Evolutionary conservation across 2,888 invertebrate species (phyloP), one percentile per base, ranked within the genome.

Genomic region (Philhelius pedissequus): DNA sequence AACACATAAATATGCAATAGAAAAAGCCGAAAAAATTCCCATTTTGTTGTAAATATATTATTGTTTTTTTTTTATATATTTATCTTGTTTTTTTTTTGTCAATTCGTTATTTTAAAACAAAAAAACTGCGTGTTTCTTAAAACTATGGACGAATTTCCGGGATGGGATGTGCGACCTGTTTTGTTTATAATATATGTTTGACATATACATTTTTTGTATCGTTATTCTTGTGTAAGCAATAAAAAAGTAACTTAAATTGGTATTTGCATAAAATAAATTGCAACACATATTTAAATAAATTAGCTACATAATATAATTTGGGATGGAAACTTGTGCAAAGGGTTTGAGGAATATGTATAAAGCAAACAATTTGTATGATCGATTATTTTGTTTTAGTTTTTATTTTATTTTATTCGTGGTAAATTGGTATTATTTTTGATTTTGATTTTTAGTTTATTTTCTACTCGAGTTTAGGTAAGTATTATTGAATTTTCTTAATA

Each of bases 111-210:
- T 64, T 54, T 73, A 56, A 76, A 77, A 77, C 18, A 40, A 15
- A 62, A 38, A 40, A 64, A 48, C 64, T 78, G 75, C 60, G 79
- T 79, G 71, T 86, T 78, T 90, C 90, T 91, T 91, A 90, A 89
- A 90, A 88, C 91, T 91, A 91, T 91, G 91, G 91, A 91, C 91
- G 91, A 91, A 91, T 91, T 90, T 90, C 87, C 89, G 91, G 91
- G 91, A 91, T 91, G 91, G 91, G 91, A 91, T 90, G 91, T 91
- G 91, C 91, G 90, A 90, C 90, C 90, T 90, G 90, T 90, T 68
- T 48, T 87, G 45, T 69, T 78, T 71, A 68, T 71, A 75, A 81
- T 81, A 69, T 74, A 70, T 77, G 70, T 66, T 25, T 70, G 45
- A 79, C 79, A 74, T 80, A 80, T 77, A 78, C n/a, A n/a, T n/a